Evolutionary conservation across 2,888 invertebrate genomes (phyloP), one percentile per base, ranked within the genome.

Genomic region (Galerucella pusilla): DNA sequence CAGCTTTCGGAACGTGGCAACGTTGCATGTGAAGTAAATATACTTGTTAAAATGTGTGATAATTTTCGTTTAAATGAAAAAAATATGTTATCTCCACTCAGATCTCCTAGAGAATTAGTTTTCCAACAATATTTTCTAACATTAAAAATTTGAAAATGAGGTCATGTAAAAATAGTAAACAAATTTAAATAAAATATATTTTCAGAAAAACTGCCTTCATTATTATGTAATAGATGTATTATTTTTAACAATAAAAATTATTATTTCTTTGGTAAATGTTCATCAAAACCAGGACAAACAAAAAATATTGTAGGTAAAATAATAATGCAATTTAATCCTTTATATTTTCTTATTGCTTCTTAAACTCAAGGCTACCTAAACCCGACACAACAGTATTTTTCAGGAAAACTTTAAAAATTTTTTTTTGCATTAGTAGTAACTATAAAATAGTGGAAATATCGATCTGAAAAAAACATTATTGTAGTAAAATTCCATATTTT

Each of bases 151-250:
- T 54, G 71, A 42, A 42, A 71, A 71, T 71, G 64, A 63, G 71
- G 71, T 64, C 71, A n/a, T n/a, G 20, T 71, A 71, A 71, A 71
- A 71, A 71, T 71, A 71, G 63, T 64, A 64, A 64, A 71, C 28
- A 71, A 71, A 71, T 52, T 54, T 11, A 64, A 64, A 14, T 57
- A 71, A 70, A 70, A 63, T 14, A 28, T 42, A 35, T 63, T 35
- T 63, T n/a, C 35, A 63, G 35, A 35, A 63, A 42, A 42, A 20
- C 25, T 59, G n/a, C 59, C n/a, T 7, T 59, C 25, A 59, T 25
- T 20, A 59, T 59, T 59, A 16, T 25, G 25, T 59, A 25, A 59
- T 25, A 14, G 5, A 49, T 49, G 49, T 49, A 49, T 49, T 49
- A 49, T 49, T 49, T 49, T 49, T 14, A 49, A 49, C 14, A 49